Percentiles rank a stretch among this genome's conserved stretches.
phyloP scores from a whole-genome alignment of 2,888 invertebrate genomes.

The Nymphalis urticae region DNA sequence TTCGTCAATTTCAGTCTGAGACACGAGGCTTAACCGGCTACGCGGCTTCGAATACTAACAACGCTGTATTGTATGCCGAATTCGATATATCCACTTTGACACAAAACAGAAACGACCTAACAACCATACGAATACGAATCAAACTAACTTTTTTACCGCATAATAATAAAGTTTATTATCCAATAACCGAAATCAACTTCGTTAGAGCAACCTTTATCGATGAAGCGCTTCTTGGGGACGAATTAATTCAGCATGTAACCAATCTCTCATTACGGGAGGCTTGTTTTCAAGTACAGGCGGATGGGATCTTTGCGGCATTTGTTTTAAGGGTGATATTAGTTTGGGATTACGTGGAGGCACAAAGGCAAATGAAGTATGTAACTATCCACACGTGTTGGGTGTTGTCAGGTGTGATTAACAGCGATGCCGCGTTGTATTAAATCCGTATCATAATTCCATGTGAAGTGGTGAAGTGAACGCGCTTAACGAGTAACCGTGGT shows the following conservation, averaged over 20 bases:
- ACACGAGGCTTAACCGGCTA: constrained; percentile 34
- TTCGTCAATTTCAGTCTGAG: constrained; percentile 36
- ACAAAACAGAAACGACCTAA: constrained; percentile 17
- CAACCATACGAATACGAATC: not conserved
- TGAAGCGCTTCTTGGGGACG: constrained; percentile 37
- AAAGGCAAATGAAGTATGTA: constrained; percentile 42
- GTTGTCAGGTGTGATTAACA: constrained; percentile 51
- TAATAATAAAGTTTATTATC: constrained; percentile 23
- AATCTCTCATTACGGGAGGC: constrained; percentile 48
- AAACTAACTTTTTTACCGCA: constrained; percentile 5
- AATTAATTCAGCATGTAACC: constrained; percentile 51
- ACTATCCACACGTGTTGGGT: constrained; percentile 37
- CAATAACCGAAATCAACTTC: constrained; percentile 14
- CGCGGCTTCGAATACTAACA: constrained; percentile 39
- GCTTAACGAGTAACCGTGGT: constrained; percentile 37
- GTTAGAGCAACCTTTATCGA: constrained; percentile 17
- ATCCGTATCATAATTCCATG: constrained; percentile 46
- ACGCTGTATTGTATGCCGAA: constrained; percentile 29
- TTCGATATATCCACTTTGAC: constrained; percentile 17
- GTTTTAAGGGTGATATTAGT: constrained; percentile 39
- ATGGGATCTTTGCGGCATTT: constrained; percentile 28
- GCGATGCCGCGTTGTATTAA: constrained; percentile 47
- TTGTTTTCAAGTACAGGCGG: constrained; percentile 37
- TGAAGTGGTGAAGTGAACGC: constrained; percentile 41
- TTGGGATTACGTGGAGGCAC: constrained; percentile 31